These are phyloP conservation scores for Leptonema lineaticorne DNA, from an alignment of 1,140 invertebrate genomes.

Conservation along the genomic window DNA sequence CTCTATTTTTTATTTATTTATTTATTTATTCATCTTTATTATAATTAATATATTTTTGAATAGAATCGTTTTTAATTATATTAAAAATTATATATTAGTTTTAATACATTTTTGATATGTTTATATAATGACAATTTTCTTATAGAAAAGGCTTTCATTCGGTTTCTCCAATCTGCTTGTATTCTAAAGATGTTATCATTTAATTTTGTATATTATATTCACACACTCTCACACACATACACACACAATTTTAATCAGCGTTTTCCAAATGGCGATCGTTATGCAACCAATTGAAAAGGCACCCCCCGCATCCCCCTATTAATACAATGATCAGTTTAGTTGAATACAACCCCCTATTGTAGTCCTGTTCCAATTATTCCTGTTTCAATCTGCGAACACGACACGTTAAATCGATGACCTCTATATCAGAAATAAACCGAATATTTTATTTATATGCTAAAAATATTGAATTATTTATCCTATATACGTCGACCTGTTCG, in stretches of 20 bases:
- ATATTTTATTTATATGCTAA: too few relatives aligned
- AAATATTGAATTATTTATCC: too few relatives aligned
- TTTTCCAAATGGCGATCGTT: neutral
- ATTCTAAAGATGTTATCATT: too few relatives aligned
- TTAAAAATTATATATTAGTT: too few relatives aligned
- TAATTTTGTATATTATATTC: too few relatives aligned
- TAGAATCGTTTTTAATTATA: neutral
- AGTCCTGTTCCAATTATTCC: conserved; percentile 22
- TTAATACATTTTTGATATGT: too few relatives aligned
- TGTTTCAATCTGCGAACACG: conserved; percentile 1
- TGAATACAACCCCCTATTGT: conserved; percentile 20
- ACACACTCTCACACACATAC: too few relatives aligned
- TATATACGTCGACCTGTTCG: too few relatives aligned
- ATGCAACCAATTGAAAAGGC: conserved; percentile 14
- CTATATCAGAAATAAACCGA: neutral
- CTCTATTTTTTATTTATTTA: too few relatives aligned
- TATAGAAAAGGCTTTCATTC: too few relatives aligned
- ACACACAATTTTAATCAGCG: conserved; percentile 13
- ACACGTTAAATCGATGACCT: neutral
- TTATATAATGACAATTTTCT: too few relatives aligned
- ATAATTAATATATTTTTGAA: neutral
- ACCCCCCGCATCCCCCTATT: conserved; percentile 1
- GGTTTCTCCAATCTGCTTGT: too few relatives aligned
- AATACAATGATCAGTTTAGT: conserved; percentile 27
- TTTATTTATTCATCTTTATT: neutral